Evolutionary conservation across 2,888 invertebrate genomes (phyloP), one percentile per base, ranked within the genome.

Genomic region (Lasioglossum villosulum): DNA sequence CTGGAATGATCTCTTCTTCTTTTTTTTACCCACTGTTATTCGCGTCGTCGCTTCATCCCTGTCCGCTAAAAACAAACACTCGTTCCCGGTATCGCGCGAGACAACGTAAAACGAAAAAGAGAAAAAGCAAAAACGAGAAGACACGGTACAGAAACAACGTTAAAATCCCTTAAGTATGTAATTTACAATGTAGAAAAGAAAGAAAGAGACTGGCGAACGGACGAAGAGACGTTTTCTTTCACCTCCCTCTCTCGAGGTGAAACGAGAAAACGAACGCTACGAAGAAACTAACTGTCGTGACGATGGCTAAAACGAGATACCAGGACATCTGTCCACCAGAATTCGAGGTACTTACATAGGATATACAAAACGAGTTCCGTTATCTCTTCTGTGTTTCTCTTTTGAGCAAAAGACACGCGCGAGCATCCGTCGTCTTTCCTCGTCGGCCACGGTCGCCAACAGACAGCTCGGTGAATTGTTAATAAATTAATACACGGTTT

Each of bases 371-470:
- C 66, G 74, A 82, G 82, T 59, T 52, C 72, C 63, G 75, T 77
- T 48, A 56, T 56, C 45, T 77, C 39, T 75, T 68, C 39, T 23
- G 34, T 66, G 68, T n/a, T 68, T 56, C 45, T 77, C 48, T 72
- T 68, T 83, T 86, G 85, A 86, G 79, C 86, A 86, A 86, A 84
- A 76, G 84, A 85, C 76, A 72, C 78, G 74, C 37, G 45, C 79
- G 72, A 74, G 75, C 78, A 76, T 78, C 30, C 70, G 75, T 80
- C 66, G 80, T 80, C 74, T 80, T 83, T 78, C 75, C 73, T 81
- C 75, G 75, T 79, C 73, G 56, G 16, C n/a, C 42, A 52, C 73
- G 66, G 66, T 75, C 56, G 48, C 45, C 75, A 79, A 19, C 16
- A 19, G 63, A 30, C 77, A 66, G 77, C 34, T 42, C 30, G 19